Evolutionary conservation across 2,113 vertebrate genomes (phyloP), one percentile per base, ranked within the genome.

Genomic region (Podarcis muralis): DNA sequence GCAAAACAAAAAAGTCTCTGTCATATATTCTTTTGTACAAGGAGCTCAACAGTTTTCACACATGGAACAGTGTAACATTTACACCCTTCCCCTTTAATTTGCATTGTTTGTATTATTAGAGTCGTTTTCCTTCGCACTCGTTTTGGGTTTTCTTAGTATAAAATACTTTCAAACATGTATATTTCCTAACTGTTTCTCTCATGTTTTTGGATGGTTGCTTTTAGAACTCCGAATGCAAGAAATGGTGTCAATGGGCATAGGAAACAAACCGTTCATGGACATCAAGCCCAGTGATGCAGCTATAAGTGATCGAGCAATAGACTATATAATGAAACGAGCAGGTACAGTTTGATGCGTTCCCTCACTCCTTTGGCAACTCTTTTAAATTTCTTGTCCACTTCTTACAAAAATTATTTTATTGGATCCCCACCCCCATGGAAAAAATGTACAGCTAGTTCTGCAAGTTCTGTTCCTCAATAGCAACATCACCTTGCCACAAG

Each of bases 161-260:
- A 18, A 40, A 25, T 11, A 62, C 35, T 75, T 75, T 12, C 35
- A 30, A 7, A 9, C 23, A 15, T 48, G 12, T 23, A 13, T 11
- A 8, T 13, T 87, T 13, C 4, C 35, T 40, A 15, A 71, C n/a
- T 69, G 11, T 48, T 81, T 65, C 40, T 68, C 35, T 32, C 20
- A 27, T 30, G 9, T 20, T 7, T 84, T 25, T 71, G 0, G 69
- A 75, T 27, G 91, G 13, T 87, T n/a, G 40, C 25, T 91, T 89
- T 7, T 86, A 98, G 98, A 98, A 94, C 86, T 98, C 90, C 95
- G 97, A 35, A 97, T 97, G 96, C 97, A 97, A 93, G 97, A 98
- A 93, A 97, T 98, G 97, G 97, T 97, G 5, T 98, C 97, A 4
- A 97, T 98, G 97, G 98, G 98, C 16, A 97, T 97, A 20, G 98